Evolutionary conservation across 2,797 vertebrate species (phyloP), one percentile per base, ranked within the genome.

Genomic region (Galago senegalensis): DNA sequence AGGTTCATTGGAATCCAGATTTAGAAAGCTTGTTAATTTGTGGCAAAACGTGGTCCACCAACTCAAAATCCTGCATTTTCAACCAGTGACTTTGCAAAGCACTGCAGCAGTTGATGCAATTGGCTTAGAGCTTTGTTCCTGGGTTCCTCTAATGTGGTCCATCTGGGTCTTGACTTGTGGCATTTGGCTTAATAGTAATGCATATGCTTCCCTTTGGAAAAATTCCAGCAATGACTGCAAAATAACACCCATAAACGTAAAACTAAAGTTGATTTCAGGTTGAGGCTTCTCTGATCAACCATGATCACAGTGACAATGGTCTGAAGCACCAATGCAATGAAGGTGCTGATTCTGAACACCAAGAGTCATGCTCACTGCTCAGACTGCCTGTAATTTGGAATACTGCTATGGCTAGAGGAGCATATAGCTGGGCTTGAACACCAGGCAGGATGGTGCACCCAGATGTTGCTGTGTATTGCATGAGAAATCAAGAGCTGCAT

Each of bases 301-400:
- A 99, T 98, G 0, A 99, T 94, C 43, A 98, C 93, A 0, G 99
- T 99, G 76, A 99, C 70, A 79, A 99, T 95, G 0, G 99, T 99
- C 98, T 99, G 99, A 77, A 99, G 98, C 95, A 95, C 95, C 97
- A 99, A 94, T 3, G 99, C 99, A 63, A 98, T 46, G 46, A 99
- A 99, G 80, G 98, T 99, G 97, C 99, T 99, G 46, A 98, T 98
- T 5, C 99, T 99, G 86, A 99, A 99, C 77, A 99, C 98, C 65
- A 99, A 98, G 31, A 99, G 0, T 99, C 99, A 89, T 99, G 98
- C 70, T 99, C 99, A 98, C 99, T 98, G 5, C 98, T 99, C 94
- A 99, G 98, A 29, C 98, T 99, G 27, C 98, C 92, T 3, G 99
- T 99, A 16, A 99, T 99, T 98, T 99, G 99, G 98, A 99, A 99